phyloP scores from a whole-genome alignment of 2,113 vertebrate genomes.

The Corythaixoides concolor region DNA sequence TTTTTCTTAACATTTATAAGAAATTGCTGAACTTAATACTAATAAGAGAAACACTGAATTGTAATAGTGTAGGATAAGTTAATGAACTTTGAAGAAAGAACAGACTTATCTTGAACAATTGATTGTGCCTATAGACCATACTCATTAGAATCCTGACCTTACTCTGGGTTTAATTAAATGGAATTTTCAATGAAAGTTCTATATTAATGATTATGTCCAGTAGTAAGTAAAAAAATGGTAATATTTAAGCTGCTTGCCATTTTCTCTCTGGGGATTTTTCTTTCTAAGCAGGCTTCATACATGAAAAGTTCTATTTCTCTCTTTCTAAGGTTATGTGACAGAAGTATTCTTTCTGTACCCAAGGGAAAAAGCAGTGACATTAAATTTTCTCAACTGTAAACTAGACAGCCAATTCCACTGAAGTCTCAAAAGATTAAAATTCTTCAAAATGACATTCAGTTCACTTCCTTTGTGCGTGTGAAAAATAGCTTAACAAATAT shows the following conservation, averaged over 20 bases:
- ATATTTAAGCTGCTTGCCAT: background rate
- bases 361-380: background rate
- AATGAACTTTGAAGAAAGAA: background rate
- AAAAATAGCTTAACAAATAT: background rate
- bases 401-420: background rate
- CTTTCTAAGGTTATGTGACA: background rate
- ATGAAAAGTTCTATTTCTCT: background rate
- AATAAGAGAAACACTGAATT: background rate
- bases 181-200: background rate
- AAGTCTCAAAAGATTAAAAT: conserved; percentile 3
- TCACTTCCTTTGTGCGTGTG: background rate
- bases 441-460: background rate
- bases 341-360: background rate
- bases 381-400: background rate
- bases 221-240: conserved; percentile 25
- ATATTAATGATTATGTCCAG: background rate
- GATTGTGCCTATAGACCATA: background rate
- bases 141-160: conserved; percentile 5
- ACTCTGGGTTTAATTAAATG: conserved; percentile 18
- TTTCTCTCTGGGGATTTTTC: background rate
- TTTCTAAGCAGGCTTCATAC: background rate
- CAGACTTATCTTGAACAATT: background rate
- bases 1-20: background rate
- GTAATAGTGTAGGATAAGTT: background rate
- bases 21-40: background rate